Evolutionary conservation across 2,888 invertebrate genomes (phyloP).

Genomic region (Julus scanicus): DNA sequence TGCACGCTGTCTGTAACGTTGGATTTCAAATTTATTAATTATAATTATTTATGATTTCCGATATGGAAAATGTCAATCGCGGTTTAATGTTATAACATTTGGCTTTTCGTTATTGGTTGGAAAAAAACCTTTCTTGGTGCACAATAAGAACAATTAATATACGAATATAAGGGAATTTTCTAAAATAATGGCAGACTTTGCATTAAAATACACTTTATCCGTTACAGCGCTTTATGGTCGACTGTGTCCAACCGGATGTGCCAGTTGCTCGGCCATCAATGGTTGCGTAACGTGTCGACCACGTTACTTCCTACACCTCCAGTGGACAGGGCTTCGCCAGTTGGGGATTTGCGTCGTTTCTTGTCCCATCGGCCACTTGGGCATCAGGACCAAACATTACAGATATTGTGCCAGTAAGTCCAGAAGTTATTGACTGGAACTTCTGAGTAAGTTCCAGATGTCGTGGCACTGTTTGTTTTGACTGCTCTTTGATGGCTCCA

Average conservation of each 20-base stretch:
- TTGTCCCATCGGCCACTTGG: constrained; percentile 55
- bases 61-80: not conserved
- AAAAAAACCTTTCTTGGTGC: no score
- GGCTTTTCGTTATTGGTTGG: no score
- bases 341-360: constrained; percentile 54
- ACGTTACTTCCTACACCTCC: constrained; percentile 53
- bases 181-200: no score
- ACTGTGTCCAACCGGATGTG: constrained; percentile 54
- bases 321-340: constrained; percentile 50
- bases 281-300: constrained; percentile 55
- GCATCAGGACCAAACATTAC: constrained; percentile 46
- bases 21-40: not conserved
- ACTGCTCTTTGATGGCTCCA: not conserved
- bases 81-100: no score
- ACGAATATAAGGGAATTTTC: no score
- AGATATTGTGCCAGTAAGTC: constrained; percentile 55
- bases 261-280: constrained; percentile 55
- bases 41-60: not conserved
- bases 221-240: constrained; percentile 51
- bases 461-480: not conserved
- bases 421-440: not conserved
- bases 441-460: not conserved
- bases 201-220: not conserved
- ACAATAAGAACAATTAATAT: no score
- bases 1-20: not conserved